Evolutionary conservation across 2,797 vertebrate genomes (phyloP).

Genomic region (Emydoidea blandingii): DNA sequence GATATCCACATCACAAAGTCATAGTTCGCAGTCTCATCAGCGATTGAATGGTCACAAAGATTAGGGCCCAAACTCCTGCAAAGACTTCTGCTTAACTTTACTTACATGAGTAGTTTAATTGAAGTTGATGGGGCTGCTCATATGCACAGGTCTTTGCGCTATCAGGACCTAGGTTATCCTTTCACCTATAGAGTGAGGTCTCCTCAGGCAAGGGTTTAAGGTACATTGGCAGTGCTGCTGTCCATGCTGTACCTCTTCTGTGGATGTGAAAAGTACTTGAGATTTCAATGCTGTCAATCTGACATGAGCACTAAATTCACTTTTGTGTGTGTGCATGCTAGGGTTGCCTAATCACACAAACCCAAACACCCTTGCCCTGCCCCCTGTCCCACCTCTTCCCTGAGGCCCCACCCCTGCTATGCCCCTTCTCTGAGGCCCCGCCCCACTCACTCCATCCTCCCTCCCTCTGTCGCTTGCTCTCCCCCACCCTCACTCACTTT

Average conservation of each 20-base stretch:
- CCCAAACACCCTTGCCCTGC: too few species aligned
- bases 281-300: neutral
- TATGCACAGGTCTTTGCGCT: neutral
- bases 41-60: neutral
- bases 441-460: too few species aligned
- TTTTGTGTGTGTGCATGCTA: neutral
- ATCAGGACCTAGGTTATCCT: accelerated
- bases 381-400: too few species aligned
- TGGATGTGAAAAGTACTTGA: neutral
- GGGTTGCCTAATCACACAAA: too few species aligned
- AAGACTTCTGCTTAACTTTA: neutral
- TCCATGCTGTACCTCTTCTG: neutral
- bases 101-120: neutral
- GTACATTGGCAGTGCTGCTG: neutral
- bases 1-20: accelerated
- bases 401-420: too few species aligned
- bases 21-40: accelerated
- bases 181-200: accelerated
- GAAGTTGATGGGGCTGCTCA: neutral
- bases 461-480: too few species aligned
- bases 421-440: too few species aligned
- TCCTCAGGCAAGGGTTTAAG: neutral
- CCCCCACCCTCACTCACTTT: too few species aligned
- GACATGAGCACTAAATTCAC: neutral
- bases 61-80: neutral